A percentile compares a stretch with the other conserved stretches of the same genome.
phyloP scores from a whole-genome alignment of 2,888 invertebrate species.

The Ametastegia equiseti region DNA sequence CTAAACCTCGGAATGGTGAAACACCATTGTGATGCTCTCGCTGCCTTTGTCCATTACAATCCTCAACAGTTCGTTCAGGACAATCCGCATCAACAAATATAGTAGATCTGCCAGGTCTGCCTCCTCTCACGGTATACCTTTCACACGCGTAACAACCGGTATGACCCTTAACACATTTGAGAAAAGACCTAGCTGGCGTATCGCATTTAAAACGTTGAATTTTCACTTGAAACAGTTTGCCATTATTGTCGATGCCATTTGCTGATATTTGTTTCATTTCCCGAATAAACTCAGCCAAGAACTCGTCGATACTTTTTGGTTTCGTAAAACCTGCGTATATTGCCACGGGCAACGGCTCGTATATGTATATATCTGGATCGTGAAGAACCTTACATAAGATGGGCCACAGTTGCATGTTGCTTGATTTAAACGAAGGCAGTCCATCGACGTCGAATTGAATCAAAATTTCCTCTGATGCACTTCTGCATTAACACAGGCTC shows the following conservation, averaged over 20 bases:
- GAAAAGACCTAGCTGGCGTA: slow-evolving; percentile 51
- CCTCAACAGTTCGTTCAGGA: neutral
- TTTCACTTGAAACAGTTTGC: slow-evolving; percentile 42
- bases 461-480: slow-evolving; percentile 22
- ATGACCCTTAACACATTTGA: slow-evolving; percentile 52
- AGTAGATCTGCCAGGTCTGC: neutral
- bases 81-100: neutral
- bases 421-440: neutral
- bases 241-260: slow-evolving; percentile 1
- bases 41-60: neutral
- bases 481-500: slow-evolving; percentile 10
- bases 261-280: slow-evolving; percentile 21
- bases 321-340: slow-evolving; percentile 10
- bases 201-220: slow-evolving; percentile 54
- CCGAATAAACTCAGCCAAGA: neutral
- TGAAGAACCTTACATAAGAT: slow-evolving; percentile 29
- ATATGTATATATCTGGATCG: slow-evolving; percentile 21
- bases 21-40: slow-evolving; percentile 27
- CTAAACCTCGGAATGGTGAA: slow-evolving; percentile 19
- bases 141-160: slow-evolving; percentile 51
- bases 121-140: slow-evolving; percentile 40
- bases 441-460: slow-evolving; percentile 13
- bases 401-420: slow-evolving; percentile 25
- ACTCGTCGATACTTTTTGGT: slow-evolving; percentile 9
- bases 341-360: neutral